A percentile compares a stretch with the other conserved stretches of the same genome.
Conservation (phyloP, 2,888 invertebrate species). For the Drosophila niveifrons region DNA sequence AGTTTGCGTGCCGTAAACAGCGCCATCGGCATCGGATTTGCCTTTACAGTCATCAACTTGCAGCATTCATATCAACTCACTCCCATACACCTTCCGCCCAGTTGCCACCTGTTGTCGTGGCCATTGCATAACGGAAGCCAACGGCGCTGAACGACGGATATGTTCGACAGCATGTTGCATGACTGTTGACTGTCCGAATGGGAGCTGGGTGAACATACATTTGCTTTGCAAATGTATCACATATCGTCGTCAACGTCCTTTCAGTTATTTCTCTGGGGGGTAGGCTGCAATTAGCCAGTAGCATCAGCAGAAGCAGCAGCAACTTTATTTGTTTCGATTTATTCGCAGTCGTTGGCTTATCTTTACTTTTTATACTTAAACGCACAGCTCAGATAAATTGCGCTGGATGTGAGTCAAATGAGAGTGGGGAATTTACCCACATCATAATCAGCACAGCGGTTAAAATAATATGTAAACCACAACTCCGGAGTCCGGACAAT, state of each 20-base stretch:
- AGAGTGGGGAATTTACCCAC: slow-evolving; percentile 14
- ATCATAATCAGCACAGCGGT: slow-evolving; percentile 77
- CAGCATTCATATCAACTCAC: slow-evolving; percentile 19
- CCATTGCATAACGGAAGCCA: slow-evolving; percentile 66
- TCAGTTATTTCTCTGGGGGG: slow-evolving; percentile 37
- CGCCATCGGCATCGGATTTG: slow-evolving; percentile 28
- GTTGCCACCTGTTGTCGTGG: slow-evolving; percentile 83
- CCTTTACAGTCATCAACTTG: slow-evolving; percentile 41
- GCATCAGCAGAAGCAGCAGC: slow-evolving; percentile 34
- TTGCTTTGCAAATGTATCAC: slow-evolving; percentile 71
- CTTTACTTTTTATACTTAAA: slow-evolving; percentile 83
- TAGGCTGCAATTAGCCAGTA: slow-evolving; percentile 70
- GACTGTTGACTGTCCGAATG: slow-evolving; percentile 41
- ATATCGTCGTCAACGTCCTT: slow-evolving; percentile 38
- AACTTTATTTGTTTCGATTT: slow-evolving; percentile 69
- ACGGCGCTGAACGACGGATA: slow-evolving; percentile 65
- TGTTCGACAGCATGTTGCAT: slow-evolving; percentile 83
- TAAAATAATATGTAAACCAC: slow-evolving; percentile 65
- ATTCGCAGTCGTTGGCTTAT: slow-evolving; percentile 77
- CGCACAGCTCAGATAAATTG: slow-evolving; percentile 68
- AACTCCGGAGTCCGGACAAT: slow-evolving; percentile 44
- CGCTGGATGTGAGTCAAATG: neutral
- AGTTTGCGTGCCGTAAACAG: slow-evolving; percentile 70
- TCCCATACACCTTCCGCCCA: slow-evolving; percentile 4
- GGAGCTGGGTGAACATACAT: slow-evolving; percentile 2